These are phyloP conservation scores for Drosophila birchii DNA, from an alignment of 2,888 invertebrate species.

Conservation along the genomic window DNA sequence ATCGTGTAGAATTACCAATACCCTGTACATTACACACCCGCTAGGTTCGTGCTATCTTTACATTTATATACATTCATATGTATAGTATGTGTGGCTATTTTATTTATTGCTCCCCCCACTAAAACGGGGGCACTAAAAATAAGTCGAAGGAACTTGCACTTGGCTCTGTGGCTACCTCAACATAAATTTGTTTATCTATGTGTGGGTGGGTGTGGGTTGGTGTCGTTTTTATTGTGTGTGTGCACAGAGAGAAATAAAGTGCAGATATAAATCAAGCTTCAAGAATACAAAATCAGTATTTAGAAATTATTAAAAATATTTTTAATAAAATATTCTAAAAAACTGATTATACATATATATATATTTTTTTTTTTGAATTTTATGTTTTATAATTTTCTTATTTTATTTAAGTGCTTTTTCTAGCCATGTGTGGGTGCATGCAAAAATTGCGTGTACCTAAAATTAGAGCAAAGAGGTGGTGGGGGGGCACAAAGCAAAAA, in stretches of 20 bases:
- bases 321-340: not conserved
- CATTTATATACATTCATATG: not conserved
- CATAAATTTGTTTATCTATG: constrained; percentile 53
- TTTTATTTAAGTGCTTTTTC: not conserved
- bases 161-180: constrained; percentile 71
- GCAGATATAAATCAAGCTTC: not conserved
- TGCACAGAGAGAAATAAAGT: not conserved
- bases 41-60: not conserved
- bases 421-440: constrained; percentile 14
- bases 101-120: constrained; percentile 35
- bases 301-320: not conserved
- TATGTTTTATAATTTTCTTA: too few relatives aligned
- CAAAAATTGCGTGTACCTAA: constrained; percentile 59
- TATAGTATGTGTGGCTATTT: constrained; percentile 39
- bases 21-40: constrained; percentile 2
- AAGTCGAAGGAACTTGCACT: constrained; percentile 67
- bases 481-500: constrained; percentile 40
- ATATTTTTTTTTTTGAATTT: too few relatives aligned
- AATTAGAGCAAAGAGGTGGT: constrained; percentile 53
- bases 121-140: constrained; percentile 64
- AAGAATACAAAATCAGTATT: not conserved
- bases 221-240: constrained; percentile 12
- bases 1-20: constrained; percentile 17
- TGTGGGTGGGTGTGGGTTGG: constrained; percentile 41
- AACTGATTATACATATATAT: too few relatives aligned